Evolutionary conservation across 2,888 invertebrate genomes (phyloP), one percentile per base, ranked within the genome.

Genomic region (Thalpophila matura): DNA sequence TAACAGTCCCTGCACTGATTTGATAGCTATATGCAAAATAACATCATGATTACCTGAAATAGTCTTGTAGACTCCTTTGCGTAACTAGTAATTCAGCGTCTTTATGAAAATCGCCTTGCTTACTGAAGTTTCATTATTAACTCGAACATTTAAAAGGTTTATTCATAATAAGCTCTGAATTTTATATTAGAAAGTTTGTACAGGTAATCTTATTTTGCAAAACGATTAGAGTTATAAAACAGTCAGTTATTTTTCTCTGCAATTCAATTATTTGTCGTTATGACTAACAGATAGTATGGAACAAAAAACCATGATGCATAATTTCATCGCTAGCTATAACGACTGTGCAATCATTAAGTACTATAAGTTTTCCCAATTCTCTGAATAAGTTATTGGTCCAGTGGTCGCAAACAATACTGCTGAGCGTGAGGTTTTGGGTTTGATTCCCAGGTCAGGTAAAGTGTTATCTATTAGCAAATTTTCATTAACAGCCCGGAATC

Each of bases 1-100:
- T 61, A 50, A 42, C 33, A n/a, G n/a, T n/a, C n/a, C n/a, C n/a
- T 27, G 33, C 42, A 18, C 9, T 56, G 6, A 5, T 7, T 40
- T 40, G 9, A 33, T 40, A 0, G 9, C 2, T 4, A 7, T 12
- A 18, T 9, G 2, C 14, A 5, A 12, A 3, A 66, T 27, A 2
- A 66, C 18, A 7, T 24, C 27, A 55, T 4, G 2, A 26, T 9
- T 22, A 14, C 2, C 4, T 40, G 20, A 40, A 26, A 65, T 42
- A 3, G 35, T 22, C 22, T 42, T 0, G 6, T 6, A 18, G 3
- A 18, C n/a, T n/a, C 4, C 7, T 60, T 31, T 10, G 7, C 18
- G 4, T 26, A 3, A 20, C 7, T 27, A 40, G 4, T 31, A 3
- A 40, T 12, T 1, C 4, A 6, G 7, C 3, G 20, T 27, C 1